A percentile compares a stretch with the other conserved stretches of the same genome.
Evolutionary conservation across 2,888 invertebrate genomes (phyloP).

Genomic region (Plebejus melissa): DNA sequence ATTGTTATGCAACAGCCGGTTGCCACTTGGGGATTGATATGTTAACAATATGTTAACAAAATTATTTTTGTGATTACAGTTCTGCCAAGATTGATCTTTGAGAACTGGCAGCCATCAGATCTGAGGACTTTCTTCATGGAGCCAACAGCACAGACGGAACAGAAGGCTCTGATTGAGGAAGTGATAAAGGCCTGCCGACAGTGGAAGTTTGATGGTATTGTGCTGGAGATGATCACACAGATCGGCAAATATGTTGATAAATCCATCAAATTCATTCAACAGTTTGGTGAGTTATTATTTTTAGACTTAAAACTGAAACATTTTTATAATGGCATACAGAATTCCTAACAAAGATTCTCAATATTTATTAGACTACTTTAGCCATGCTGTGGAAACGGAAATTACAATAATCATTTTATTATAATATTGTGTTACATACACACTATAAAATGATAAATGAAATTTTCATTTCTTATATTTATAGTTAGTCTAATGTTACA

Average conservation of each 20-base stretch:
- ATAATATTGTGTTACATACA: too few relatives aligned
- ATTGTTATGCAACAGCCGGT: too few relatives aligned
- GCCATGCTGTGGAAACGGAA: too few relatives aligned
- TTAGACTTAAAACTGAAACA: too few relatives aligned
- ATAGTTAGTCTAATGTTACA: too few relatives aligned
- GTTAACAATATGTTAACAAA: neutral
- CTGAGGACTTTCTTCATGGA: slow-evolving; percentile 85
- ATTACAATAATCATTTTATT: too few relatives aligned
- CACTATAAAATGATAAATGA: too few relatives aligned
- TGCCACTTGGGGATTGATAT: too few relatives aligned
- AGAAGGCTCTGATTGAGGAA: slow-evolving; percentile 82
- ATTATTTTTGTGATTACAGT: slow-evolving; percentile 76
- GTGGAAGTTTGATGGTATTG: slow-evolving; percentile 92
- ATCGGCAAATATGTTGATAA: slow-evolving; percentile 83
- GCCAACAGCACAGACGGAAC: slow-evolving; percentile 81
- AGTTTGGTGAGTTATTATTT: neutral
- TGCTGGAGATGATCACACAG: slow-evolving; percentile 93
- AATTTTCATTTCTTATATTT: too few relatives aligned
- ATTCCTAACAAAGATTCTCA: too few relatives aligned
- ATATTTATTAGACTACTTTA: too few relatives aligned
- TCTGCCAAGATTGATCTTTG: slow-evolving; percentile 93
- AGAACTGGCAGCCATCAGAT: slow-evolving; percentile 89
- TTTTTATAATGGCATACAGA: too few relatives aligned
- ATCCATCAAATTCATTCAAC: slow-evolving; percentile 46
- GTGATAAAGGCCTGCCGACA: slow-evolving; percentile 85